Percentiles rank a stretch among this genome's conserved stretches.
These are phyloP conservation scores for Melanchra persicariae DNA, from an alignment of 2,888 invertebrate species.

Conservation along the genomic window DNA sequence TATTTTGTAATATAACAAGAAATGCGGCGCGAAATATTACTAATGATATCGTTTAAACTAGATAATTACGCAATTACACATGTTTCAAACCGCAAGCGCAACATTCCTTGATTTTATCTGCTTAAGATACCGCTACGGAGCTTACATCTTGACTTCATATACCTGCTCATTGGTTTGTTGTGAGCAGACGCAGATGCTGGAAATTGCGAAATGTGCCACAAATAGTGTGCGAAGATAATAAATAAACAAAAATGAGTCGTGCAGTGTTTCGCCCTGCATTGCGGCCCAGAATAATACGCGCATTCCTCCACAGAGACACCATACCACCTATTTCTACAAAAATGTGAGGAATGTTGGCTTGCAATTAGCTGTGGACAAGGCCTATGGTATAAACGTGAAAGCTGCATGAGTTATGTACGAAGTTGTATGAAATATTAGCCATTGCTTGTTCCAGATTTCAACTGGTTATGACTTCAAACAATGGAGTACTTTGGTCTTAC, in stretches of 20 bases:
- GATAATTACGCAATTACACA: neutral
- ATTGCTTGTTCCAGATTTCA: slow-evolving; percentile 44
- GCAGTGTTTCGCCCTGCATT: slow-evolving; percentile 31
- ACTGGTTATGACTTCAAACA: slow-evolving; percentile 52
- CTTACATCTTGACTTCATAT: neutral
- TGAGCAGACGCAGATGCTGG: neutral
- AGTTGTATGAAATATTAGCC: slow-evolving; percentile 53
- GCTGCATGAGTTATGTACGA: slow-evolving; percentile 46
- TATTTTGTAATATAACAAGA: neutral
- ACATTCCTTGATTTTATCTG: neutral
- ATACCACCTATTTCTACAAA: slow-evolving; percentile 35
- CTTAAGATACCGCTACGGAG: neutral
- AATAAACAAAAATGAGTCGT: slow-evolving; percentile 29
- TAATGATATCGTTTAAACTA: neutral
- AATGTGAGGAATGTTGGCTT: slow-evolving; percentile 40
- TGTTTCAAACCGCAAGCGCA: neutral
- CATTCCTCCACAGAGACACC: slow-evolving; percentile 34
- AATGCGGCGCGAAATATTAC: neutral
- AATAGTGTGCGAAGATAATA: slow-evolving; percentile 34
- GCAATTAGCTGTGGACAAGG: slow-evolving; percentile 44
- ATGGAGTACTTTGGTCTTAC: slow-evolving; percentile 35
- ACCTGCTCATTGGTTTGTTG: neutral
- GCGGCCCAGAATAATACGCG: slow-evolving; percentile 33
- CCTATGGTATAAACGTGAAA: slow-evolving; percentile 35
- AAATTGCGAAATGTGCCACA: slow-evolving; percentile 9